phyloP scores from a whole-genome alignment of 1,140 invertebrate genomes.

The Drosophila kikkawai region DNA sequence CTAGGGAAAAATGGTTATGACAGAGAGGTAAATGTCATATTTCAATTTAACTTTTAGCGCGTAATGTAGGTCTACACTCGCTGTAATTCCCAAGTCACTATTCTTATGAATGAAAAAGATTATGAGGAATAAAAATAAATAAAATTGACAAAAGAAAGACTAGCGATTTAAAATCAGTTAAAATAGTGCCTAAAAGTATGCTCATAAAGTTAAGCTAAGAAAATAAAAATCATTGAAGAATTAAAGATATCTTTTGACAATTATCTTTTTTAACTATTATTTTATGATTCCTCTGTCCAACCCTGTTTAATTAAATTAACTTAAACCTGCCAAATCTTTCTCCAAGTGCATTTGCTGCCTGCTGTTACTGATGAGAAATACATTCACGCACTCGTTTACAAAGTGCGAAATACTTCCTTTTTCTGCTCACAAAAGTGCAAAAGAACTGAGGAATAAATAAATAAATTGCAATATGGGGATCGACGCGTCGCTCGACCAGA shows the following conservation, averaged over 20 bases:
- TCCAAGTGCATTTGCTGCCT: conserved; percentile 27
- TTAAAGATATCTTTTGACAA: no score
- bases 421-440: conserved; percentile 25
- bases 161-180: neutral
- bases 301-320: no score
- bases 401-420: conserved; percentile 50
- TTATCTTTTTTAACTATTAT: neutral
- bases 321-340: neutral
- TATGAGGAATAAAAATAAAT: neutral
- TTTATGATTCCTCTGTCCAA: no score
- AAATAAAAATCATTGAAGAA: neutral
- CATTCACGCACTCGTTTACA: conserved; percentile 31
- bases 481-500: conserved; percentile 23
- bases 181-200: neutral
- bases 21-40: neutral
- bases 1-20: conserved; percentile 1
- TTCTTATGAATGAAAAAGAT: neutral
- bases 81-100: neutral
- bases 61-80: neutral
- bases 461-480: conserved; percentile 43
- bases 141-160: neutral
- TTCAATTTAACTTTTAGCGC: neutral
- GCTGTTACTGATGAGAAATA: conserved; percentile 36
- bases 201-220: no score
- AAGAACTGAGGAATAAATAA: conserved; percentile 38